Evolutionary conservation across 2,888 invertebrate species (phyloP).

Genomic region (Athalia cordata): DNA sequence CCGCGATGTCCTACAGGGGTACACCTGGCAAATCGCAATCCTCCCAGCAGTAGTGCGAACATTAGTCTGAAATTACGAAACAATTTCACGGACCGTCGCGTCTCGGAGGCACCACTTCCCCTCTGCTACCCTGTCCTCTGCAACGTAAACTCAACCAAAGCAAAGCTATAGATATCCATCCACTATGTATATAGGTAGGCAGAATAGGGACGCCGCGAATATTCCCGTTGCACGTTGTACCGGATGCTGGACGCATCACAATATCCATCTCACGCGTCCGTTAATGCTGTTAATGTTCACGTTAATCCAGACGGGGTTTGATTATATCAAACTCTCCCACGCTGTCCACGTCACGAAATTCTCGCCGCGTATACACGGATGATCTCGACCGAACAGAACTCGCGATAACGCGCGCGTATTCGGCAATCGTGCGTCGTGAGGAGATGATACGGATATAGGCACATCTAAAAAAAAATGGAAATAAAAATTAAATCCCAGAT

Average conservation of each 20-base stretch:
- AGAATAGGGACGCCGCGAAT: slow-evolving; percentile 18
- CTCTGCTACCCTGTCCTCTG: background rate
- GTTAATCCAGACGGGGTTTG: slow-evolving; percentile 27
- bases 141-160: slow-evolving; percentile 15
- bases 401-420: background rate
- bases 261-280: slow-evolving; percentile 32
- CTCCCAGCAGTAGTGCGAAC: slow-evolving; percentile 21
- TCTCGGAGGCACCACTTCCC: background rate
- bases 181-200: background rate
- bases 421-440: background rate
- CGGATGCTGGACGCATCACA: slow-evolving; percentile 24
- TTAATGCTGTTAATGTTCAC: slow-evolving; percentile 23
- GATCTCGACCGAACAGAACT: too few relatives aligned
- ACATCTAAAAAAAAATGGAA: too few relatives aligned
- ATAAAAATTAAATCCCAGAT: too few relatives aligned
- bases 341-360: slow-evolving; percentile 4
- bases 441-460: too few relatives aligned
- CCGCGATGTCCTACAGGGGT: background rate
- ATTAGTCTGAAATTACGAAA: slow-evolving; percentile 46
- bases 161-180: background rate
- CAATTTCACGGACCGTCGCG: slow-evolving; percentile 46
- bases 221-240: slow-evolving; percentile 14
- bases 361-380: background rate
- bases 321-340: slow-evolving; percentile 14
- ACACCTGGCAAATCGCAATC: slow-evolving; percentile 14